Evolutionary conservation across 1,140 invertebrate genomes (phyloP), one percentile per base, ranked within the genome.

Genomic region (Aphelenchoides fujianensis): DNA sequence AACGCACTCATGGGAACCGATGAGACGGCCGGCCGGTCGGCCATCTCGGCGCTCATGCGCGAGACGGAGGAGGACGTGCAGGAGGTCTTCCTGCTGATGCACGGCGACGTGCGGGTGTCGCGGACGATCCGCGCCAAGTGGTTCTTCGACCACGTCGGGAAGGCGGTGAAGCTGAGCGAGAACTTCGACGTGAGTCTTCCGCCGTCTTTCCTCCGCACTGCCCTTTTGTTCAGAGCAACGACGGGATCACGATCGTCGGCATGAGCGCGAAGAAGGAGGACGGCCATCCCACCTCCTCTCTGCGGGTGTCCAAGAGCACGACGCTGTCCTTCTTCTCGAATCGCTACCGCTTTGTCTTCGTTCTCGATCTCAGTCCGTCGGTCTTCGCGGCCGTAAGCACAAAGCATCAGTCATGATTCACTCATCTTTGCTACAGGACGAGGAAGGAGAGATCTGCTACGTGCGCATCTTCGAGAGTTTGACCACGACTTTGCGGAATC

Each of bases 321-420:
- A 37, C 34, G 32, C 30, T 74, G 16, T 75, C 72, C 28, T 74
- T 75, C 37, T 77, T 74, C 36, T 73, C 72, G 12, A 77, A 74
- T 27, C 23, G 28, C n/a, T 74, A 74, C 41, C 12, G 59, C 5
- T 72, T 91, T 72, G 90, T 90, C 28, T 91, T 91, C 85, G 90
- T 91, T 80, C 85, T 93, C 61, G 91, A 93, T 85, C 87, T 92
- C 72, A 92, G 91, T 85, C 91, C 91, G 23, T 92, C 91, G 1
- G 86, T 90, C 70, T 89, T 90, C 32, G 88, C 90, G 77, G 89
- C 92, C 57, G 90, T 89, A 85, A 80, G 86, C 76, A 28, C 19
- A 23, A 27, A 30, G 12, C 1, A 35, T 48, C 23, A 31, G 32
- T 72, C 41, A 54, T 76, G 35, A 19, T 37, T 36, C 36, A 2